Percentiles rank a stretch among this genome's conserved stretches.
These are phyloP conservation scores for Callimorpha dominula DNA, from an alignment of 2,888 invertebrate species.

Conservation along the genomic window DNA sequence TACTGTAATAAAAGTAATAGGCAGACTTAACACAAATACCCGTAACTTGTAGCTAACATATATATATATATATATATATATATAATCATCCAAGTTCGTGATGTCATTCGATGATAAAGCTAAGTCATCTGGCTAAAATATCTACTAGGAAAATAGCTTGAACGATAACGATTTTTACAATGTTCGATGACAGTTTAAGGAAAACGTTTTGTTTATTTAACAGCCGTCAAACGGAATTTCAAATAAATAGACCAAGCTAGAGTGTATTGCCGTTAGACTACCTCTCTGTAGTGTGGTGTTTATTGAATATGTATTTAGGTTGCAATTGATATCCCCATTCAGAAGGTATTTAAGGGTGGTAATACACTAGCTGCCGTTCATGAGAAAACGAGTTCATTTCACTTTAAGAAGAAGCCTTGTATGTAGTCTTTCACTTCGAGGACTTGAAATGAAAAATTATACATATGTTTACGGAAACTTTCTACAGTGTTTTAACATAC, in stretches of 20 bases:
- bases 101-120: neutral
- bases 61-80: too few species aligned
- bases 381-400: neutral
- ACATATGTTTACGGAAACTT: too few species aligned
- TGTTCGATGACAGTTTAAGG: conserved; percentile 24
- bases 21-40: too few species aligned
- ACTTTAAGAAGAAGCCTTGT: too few species aligned
- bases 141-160: conserved; percentile 2
- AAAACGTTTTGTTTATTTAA: conserved; percentile 26
- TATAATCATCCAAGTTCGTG: neutral
- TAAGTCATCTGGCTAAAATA: neutral
- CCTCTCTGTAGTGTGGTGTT: conserved; percentile 29
- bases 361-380: neutral
- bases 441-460: too few species aligned
- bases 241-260: conserved; percentile 15
- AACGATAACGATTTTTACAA: conserved; percentile 17
- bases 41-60: too few species aligned
- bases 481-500: too few species aligned
- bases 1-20: too few species aligned
- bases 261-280: conserved; percentile 31
- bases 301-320: conserved; percentile 45
- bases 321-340: conserved; percentile 57
- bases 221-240: conserved; percentile 12
- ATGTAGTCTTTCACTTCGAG: neutral
- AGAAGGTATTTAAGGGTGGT: neutral